phyloP scores from a whole-genome alignment of 2,888 invertebrate species.

The Lepetodrilus schrolli region DNA sequence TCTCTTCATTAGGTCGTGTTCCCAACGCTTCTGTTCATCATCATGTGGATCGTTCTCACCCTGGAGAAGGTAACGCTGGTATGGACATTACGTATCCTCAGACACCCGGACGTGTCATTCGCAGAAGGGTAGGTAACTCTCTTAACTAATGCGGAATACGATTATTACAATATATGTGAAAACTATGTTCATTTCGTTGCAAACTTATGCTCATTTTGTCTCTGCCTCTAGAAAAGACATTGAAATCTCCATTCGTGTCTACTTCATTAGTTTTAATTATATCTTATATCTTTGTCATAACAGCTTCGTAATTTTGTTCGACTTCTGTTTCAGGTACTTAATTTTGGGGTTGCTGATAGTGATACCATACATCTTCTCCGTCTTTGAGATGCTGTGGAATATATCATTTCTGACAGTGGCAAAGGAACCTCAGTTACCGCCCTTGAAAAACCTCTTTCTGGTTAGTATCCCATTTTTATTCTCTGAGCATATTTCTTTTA shows the following conservation, averaged over 20 bases:
- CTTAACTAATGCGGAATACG: neutral
- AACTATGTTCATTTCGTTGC: neutral
- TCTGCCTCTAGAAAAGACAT: no score
- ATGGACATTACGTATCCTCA: constrained; percentile 39
- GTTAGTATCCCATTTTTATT: constrained; percentile 34
- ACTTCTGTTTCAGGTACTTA: constrained; percentile 36
- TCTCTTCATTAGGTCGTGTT: constrained; percentile 32
- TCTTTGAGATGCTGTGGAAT: constrained; percentile 46
- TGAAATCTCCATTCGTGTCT: no score
- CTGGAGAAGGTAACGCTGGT: constrained; percentile 42
- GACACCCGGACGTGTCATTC: constrained; percentile 37
- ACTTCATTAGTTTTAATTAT: no score
- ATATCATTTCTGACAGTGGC: constrained; percentile 42
- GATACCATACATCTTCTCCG: constrained; percentile 39
- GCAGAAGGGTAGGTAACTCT: constrained; percentile 39
- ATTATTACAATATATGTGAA: neutral
- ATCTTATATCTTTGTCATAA: no score
- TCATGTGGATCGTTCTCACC: constrained; percentile 38
- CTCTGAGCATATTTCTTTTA: neutral
- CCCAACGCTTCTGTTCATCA: constrained; percentile 32
- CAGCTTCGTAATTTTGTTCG: no score
- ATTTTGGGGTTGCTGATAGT: constrained; percentile 37
- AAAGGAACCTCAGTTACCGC: constrained; percentile 31
- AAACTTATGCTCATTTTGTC: no score
- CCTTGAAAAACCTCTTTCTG: constrained; percentile 36